Conservation (phyloP, 30 jellyfish, hydroid and myxozoan genomes). For the Nemopilema nomurai region DNA sequence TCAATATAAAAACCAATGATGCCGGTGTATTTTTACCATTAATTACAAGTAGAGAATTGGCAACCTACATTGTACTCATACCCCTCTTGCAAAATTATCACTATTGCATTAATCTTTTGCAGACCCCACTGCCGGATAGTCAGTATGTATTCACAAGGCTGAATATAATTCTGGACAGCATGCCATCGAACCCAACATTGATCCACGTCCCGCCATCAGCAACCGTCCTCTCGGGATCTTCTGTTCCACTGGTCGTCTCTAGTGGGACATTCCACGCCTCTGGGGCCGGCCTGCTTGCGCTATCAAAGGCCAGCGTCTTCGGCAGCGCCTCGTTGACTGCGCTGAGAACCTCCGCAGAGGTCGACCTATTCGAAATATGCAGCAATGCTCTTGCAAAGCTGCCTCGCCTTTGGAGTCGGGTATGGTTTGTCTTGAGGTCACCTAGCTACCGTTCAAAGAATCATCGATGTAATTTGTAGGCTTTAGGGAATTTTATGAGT, state of each 20-base stretch:
- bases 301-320: slow-evolving; percentile 43
- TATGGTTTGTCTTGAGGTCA: slow-evolving; percentile 7
- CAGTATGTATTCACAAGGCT: slow-evolving; percentile 72
- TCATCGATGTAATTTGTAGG: too few relatives aligned
- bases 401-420: slow-evolving; percentile 92
- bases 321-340: slow-evolving; percentile 82
- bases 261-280: slow-evolving; percentile 69
- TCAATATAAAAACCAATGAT: too few relatives aligned
- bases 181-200: slow-evolving; percentile 69
- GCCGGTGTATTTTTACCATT: too few relatives aligned
- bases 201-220: slow-evolving; percentile 56
- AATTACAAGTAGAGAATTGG: too few relatives aligned
- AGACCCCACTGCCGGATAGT: slow-evolving; percentile 69
- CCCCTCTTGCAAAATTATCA: too few relatives aligned
- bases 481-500: too few relatives aligned
- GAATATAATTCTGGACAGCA: slow-evolving; percentile 44
- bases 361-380: slow-evolving; percentile 57
- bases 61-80: too few relatives aligned
- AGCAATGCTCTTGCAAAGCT: slow-evolving; percentile 64
- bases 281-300: slow-evolving; percentile 71
- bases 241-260: slow-evolving; percentile 70
- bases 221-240: slow-evolving; percentile 19
- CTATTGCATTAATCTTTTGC: not conserved
- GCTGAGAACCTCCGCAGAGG: slow-evolving; percentile 41
- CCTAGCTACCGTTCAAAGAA: not conserved